phyloP scores from a whole-genome alignment of 2,113 vertebrate species.

The Corythornis cristatus region DNA sequence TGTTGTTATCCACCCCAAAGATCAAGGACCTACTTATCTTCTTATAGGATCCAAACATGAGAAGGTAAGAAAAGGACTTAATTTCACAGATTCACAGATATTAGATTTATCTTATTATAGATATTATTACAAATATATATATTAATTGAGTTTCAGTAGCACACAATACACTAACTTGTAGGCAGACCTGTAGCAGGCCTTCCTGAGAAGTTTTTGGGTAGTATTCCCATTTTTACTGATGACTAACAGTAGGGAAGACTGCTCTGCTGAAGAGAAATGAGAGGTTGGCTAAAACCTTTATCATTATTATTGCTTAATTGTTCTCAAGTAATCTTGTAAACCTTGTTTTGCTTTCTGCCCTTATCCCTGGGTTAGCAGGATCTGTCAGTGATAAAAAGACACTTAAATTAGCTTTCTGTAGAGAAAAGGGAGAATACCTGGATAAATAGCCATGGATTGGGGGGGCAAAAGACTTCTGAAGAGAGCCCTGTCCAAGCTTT shows the following conservation, averaged over 20 bases:
- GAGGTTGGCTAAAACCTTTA: neutral
- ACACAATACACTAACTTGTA: neutral
- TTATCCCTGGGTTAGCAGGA: neutral
- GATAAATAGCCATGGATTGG: neutral
- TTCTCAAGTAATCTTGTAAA: neutral
- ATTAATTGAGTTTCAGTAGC: neutral
- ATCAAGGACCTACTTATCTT: slow-evolving; percentile 91
- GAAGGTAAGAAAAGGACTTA: slow-evolving; percentile 78
- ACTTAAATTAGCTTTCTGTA: neutral
- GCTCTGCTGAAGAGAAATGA: neutral
- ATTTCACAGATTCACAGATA: too few species aligned
- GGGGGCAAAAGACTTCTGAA: neutral
- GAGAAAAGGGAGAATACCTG: neutral
- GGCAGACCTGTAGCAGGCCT: neutral
- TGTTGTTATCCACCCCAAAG: slow-evolving; percentile 87
- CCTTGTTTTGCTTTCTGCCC: neutral
- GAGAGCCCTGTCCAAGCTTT: neutral
- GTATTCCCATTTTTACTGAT: neutral
- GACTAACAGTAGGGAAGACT: neutral
- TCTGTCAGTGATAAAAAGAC: neutral
- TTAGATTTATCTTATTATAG: too few species aligned
- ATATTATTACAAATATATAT: too few species aligned
- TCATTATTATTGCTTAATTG: neutral
- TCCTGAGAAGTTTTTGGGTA: neutral
- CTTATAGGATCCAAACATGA: slow-evolving; percentile 90